A percentile compares a stretch with the other conserved stretches of the same genome.
phyloP scores from a whole-genome alignment of 2,797 vertebrate species.

The Pyrocephalus nanus region DNA sequence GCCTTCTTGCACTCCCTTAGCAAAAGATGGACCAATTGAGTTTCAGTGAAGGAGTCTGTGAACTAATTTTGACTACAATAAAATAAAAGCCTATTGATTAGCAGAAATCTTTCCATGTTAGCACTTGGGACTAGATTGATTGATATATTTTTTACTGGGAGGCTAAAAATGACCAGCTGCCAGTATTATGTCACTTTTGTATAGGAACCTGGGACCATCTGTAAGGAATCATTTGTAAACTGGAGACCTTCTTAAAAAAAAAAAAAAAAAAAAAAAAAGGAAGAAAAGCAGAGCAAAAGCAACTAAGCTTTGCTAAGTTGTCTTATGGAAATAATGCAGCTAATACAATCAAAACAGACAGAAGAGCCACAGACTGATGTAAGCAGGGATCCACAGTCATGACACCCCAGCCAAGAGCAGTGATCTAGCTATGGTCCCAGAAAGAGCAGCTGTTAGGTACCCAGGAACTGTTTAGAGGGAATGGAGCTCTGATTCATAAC shows the following conservation, averaged over 20 bases:
- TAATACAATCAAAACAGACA: not conserved
- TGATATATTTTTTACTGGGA: not conserved
- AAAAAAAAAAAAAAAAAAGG: not conserved
- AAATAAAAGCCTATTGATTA: not conserved
- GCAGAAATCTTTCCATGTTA: not conserved
- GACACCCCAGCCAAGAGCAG: not conserved
- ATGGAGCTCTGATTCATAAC: not conserved
- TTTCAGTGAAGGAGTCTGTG: not conserved
- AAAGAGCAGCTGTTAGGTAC: not conserved
- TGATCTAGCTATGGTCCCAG: too few relatives aligned
- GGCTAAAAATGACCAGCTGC: not conserved
- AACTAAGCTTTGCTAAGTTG: not conserved
- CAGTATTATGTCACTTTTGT: not conserved
- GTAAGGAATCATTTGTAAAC: not conserved
- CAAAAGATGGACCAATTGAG: not conserved
- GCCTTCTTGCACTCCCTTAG: not conserved
- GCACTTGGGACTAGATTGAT: not conserved
- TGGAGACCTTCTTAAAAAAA: not conserved
- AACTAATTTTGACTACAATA: not conserved
- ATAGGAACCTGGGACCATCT: not conserved
- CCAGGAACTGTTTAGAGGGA: not conserved
- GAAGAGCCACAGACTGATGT: not conserved
- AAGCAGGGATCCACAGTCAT: not conserved
- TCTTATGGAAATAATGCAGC: not conserved
- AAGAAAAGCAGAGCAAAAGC: not conserved